Evolutionary conservation across 1,140 invertebrate species (phyloP).

Genomic region (Neodiprion lecontei): DNA sequence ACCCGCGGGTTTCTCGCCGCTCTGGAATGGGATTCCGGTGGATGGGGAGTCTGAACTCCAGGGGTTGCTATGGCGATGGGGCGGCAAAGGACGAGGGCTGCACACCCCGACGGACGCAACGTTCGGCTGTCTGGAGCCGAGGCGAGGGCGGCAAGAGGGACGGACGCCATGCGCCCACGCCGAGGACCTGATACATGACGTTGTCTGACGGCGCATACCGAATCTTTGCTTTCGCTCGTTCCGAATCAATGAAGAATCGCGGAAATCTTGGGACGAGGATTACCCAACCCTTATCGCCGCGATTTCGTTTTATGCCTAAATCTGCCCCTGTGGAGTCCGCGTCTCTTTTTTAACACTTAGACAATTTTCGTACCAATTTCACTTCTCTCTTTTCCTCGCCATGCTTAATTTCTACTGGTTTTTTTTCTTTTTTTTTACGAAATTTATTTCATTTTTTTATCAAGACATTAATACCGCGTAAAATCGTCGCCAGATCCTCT

Average conservation of each 20-base stretch:
- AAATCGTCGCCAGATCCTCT: too few species aligned
- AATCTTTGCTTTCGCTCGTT: neutral
- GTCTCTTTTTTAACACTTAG: neutral
- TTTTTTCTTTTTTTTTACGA: too few species aligned
- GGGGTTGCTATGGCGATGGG: constrained; percentile 54
- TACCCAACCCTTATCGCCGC: neutral
- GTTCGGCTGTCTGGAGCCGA: constrained; percentile 45
- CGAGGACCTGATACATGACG: neutral
- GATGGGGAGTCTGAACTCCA: constrained; percentile 28
- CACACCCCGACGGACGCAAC: constrained; percentile 22
- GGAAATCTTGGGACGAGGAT: neutral
- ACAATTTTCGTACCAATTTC: neutral
- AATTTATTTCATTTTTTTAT: too few species aligned
- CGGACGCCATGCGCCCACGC: neutral
- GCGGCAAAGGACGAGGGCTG: constrained; percentile 23
- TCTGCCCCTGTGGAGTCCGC: too few species aligned
- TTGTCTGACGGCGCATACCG: neutral
- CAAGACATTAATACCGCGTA: too few species aligned
- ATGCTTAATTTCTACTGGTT: too few species aligned
- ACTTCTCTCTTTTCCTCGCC: too few species aligned
- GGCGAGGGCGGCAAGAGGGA: constrained; percentile 33
- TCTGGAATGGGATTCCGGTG: constrained; percentile 1
- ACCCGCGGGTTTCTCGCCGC: neutral
- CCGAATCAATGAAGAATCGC: neutral
- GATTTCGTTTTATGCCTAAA: neutral